Evolutionary conservation across 2,113 vertebrate species (phyloP), one percentile per base, ranked within the genome.

Genomic region (Physeter macrocephalus): DNA sequence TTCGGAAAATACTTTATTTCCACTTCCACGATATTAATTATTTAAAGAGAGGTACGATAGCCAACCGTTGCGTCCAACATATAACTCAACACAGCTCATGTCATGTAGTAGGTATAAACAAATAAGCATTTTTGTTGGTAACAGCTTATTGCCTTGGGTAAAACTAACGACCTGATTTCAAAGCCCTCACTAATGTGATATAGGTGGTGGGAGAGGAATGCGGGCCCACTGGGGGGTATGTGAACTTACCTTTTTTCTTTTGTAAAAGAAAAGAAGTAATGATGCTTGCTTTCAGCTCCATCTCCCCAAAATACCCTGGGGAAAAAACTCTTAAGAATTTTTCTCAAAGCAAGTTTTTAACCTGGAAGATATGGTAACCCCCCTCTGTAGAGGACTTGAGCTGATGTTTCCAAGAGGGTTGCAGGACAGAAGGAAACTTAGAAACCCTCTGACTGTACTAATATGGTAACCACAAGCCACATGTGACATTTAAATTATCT

Each of bases 141-240:
- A 74, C 3, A 75, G 59, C 13, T 41, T 62, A 57, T 11, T 52
- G 34, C 83, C n/a, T 41, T 17, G 34, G 31, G 13, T 54, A 82
- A 88, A 49, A 15, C 0, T 21, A 59, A 82, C 87, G 61, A 64
- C 34, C 8, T 6, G 13, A 10, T 59, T 77, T 57, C 39, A 80
- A 67, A 67, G 23, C 25, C 29, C 36, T 92, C 49, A 29, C 18
- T 74, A 39, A 46, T 20, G 15, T 49, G 71, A 34, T 21, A 67
- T 21, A 67, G 57, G 34, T 27, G 11, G 9, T 34, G 23, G 23
- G 23, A 41, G 5, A n/a, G 69, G 7, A 20, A 34, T 39, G 34
- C 11, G 4, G 11, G 2, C 11, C 34, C 29, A 0, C 1, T 46
- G 12, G 4, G 2, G 15, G 4, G 43, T 59, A 84, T 18, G 34